These are phyloP conservation scores for Lutjanus argentimaculatus DNA, from an alignment of 2,797 vertebrate species.

Conservation along the genomic window DNA sequence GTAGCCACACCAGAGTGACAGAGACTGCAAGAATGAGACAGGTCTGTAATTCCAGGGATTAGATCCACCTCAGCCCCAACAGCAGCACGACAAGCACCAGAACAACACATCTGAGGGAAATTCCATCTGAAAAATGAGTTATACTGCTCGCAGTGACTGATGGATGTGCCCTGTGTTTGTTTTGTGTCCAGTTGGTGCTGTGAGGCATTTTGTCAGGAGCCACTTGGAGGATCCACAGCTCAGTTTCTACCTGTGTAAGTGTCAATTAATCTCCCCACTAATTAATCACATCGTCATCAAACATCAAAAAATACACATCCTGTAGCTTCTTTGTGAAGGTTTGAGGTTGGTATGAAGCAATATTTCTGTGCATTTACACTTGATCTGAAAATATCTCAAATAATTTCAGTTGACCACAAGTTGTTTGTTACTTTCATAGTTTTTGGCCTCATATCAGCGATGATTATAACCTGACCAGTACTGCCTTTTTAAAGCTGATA, in stretches of 20 bases:
- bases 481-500: neutral
- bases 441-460: neutral
- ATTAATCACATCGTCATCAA: slow-evolving; percentile 12
- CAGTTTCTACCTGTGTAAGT: slow-evolving; percentile 95
- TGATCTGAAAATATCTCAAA: neutral
- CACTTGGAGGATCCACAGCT: slow-evolving; percentile 90
- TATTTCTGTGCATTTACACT: neutral
- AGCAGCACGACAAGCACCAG: slow-evolving; percentile 52
- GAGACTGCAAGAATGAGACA: slow-evolving; percentile 68
- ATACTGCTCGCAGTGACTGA: slow-evolving; percentile 21
- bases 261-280: neutral
- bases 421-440: neutral
- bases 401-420: neutral
- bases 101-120: slow-evolving; percentile 72
- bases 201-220: slow-evolving; percentile 91
- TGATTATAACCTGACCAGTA: neutral
- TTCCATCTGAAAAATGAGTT: slow-evolving; percentile 64
- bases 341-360: neutral
- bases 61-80: slow-evolving; percentile 67
- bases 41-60: slow-evolving; percentile 75
- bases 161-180: slow-evolving; percentile 24
- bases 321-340: neutral
- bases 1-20: slow-evolving; percentile 75
- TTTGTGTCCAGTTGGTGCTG: slow-evolving; percentile 86
- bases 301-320: neutral